Conservation (phyloP, 2,797 vertebrate species). For the Scolopax rusticola region DNA sequence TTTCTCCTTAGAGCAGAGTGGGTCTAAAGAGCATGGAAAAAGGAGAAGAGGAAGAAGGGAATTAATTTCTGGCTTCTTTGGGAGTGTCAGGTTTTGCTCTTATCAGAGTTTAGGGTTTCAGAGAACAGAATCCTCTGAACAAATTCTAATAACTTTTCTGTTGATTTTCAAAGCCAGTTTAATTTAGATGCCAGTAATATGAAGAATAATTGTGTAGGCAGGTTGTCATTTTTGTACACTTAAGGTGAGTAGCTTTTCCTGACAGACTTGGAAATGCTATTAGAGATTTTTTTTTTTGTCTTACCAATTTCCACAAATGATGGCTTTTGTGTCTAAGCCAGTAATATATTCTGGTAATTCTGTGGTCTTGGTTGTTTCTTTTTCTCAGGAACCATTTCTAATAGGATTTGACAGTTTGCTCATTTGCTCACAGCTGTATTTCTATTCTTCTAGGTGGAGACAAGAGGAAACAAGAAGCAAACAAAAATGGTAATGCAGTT, state of each 20-base stretch:
- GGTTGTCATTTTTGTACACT: neutral
- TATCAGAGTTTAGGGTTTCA: slow-evolving; percentile 47
- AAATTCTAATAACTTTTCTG: slow-evolving; percentile 16
- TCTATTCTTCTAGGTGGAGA: slow-evolving; percentile 6
- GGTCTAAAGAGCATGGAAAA: neutral
- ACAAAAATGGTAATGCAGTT: neutral
- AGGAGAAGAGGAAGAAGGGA: neutral
- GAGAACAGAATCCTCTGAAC: slow-evolving; percentile 10
- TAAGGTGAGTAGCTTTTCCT: neutral
- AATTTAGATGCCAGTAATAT: neutral
- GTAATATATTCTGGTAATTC: neutral
- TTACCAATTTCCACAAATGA: neutral
- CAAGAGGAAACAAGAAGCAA: slow-evolving; percentile 38
- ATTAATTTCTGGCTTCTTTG: slow-evolving; percentile 1
- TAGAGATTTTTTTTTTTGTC: neutral
- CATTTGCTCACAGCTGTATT: neutral
- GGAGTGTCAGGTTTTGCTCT: slow-evolving; percentile 32
- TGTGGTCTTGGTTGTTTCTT: neutral
- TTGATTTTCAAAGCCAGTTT: neutral
- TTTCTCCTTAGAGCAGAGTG: neutral
- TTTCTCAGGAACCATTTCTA: neutral
- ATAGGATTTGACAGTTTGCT: neutral
- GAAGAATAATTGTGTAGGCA: neutral
- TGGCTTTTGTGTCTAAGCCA: neutral
- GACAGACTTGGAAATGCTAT: neutral